These are phyloP conservation scores for Cyphomyrus plagiostoma DNA, from an alignment of 2,113 vertebrate species.

Conservation along the genomic window DNA sequence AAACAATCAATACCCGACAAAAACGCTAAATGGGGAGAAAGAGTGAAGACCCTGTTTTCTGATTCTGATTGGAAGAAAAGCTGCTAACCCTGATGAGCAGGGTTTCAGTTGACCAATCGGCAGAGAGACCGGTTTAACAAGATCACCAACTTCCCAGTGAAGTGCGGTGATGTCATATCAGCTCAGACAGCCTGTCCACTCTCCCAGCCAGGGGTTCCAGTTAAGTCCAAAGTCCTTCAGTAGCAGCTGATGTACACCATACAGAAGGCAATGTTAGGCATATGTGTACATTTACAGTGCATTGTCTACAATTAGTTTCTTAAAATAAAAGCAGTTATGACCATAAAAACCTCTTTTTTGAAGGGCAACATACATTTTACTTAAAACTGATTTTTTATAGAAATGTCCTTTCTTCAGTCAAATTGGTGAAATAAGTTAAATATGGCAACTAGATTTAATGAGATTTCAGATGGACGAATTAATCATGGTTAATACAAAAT, in stretches of 20 bases:
- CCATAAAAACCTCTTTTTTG: neutral
- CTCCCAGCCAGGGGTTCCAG: neutral
- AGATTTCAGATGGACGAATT: neutral
- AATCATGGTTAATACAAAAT: neutral
- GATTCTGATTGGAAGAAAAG: constrained; percentile 1
- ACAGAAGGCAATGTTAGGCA: neutral
- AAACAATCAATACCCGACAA: neutral
- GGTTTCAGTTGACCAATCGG: neutral
- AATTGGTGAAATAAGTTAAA: neutral
- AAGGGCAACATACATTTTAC: neutral
- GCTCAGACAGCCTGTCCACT: neutral
- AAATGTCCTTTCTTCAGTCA: neutral
- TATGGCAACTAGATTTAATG: neutral
- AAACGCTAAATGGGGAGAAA: neutral
- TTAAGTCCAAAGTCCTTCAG: neutral
- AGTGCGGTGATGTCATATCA: neutral
- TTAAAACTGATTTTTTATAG: neutral
- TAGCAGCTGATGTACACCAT: neutral
- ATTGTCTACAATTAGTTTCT: neutral
- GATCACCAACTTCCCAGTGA: neutral
- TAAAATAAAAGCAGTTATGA: neutral
- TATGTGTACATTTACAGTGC: neutral
- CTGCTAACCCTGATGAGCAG: neutral
- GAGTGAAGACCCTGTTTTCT: neutral
- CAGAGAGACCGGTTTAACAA: neutral